Evolutionary conservation across 1,140 invertebrate species (phyloP).

Genomic region (Drosophila kikkawai): DNA sequence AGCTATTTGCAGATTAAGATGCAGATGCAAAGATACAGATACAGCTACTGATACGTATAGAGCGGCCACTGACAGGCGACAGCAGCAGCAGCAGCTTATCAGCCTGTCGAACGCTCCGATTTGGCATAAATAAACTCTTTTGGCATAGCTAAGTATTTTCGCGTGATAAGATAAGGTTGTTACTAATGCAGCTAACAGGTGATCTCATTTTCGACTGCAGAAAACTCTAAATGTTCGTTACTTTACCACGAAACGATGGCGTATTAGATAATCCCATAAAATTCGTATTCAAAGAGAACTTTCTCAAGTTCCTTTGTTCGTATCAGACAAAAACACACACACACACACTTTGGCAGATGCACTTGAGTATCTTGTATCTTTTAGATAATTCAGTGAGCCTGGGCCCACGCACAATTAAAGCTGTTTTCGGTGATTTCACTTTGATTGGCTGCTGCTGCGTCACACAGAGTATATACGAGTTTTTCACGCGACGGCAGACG

Average conservation of each 20-base stretch:
- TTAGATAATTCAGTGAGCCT: conserved; percentile 40
- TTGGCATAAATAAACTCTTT: conserved; percentile 39
- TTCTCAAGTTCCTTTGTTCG: conserved; percentile 37
- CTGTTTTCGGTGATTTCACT: conserved; percentile 28
- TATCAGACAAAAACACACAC: conserved; percentile 34
- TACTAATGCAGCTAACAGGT: conserved; percentile 39
- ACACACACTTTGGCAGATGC: conserved; percentile 28
- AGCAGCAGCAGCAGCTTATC: conserved; percentile 21
- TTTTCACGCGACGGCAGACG: conserved; percentile 17
- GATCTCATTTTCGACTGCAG: conserved; percentile 66
- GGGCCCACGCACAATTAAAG: conserved; percentile 59
- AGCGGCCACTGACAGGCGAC: background rate
- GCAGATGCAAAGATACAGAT: conserved; percentile 29
- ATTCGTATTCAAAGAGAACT: conserved; percentile 39
- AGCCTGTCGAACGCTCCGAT: conserved; percentile 29
- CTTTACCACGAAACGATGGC: conserved; percentile 31
- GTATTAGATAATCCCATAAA: conserved; percentile 55
- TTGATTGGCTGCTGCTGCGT: conserved; percentile 43
- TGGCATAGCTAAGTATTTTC: conserved; percentile 19
- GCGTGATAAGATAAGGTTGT: conserved; percentile 45
- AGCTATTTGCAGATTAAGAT: conserved; percentile 37
- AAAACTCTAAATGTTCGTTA: conserved; percentile 52
- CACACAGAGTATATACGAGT: conserved; percentile 26
- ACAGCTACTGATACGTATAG: background rate
- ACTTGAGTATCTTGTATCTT: conserved; percentile 53